A percentile compares a stretch with the other conserved stretches of the same genome.
These are phyloP conservation scores for Arctia plantaginis DNA, from an alignment of 2,888 invertebrate genomes.

Conservation along the genomic window DNA sequence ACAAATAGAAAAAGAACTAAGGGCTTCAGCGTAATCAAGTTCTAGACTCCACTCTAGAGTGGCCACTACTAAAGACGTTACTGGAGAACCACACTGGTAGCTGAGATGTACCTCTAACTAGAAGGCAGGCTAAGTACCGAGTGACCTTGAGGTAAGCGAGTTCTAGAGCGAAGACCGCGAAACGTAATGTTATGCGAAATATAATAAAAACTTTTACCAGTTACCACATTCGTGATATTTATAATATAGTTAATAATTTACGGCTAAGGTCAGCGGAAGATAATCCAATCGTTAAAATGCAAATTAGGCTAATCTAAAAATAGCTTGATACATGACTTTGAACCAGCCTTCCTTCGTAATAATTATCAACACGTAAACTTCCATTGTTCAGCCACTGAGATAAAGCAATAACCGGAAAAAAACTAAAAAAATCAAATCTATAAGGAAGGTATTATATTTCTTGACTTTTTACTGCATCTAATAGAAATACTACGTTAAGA, in stretches of 20 bases:
- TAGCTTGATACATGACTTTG: conserved; percentile 17
- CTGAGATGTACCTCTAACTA: neutral
- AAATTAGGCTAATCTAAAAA: conserved; percentile 26
- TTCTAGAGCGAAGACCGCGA: neutral
- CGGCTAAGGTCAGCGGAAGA: conserved; percentile 20
- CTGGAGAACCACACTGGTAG: neutral
- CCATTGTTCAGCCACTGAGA: conserved; percentile 17
- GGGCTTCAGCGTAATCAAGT: neutral
- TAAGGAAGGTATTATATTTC: neutral
- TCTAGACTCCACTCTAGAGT: too few species aligned
- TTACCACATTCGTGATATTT: neutral
- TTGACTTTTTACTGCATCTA: neutral
- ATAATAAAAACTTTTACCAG: neutral
- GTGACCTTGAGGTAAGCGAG: neutral
- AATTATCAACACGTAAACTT: conserved; percentile 20
- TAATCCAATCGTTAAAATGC: conserved; percentile 24
- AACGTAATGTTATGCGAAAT: neutral
- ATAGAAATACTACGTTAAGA: neutral
- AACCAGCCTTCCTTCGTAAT: conserved; percentile 20
- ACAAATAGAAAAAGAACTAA: neutral
- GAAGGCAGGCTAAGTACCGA: neutral
- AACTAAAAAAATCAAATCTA: conserved; percentile 4
- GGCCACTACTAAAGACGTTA: neutral
- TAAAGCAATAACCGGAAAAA: conserved; percentile 6
- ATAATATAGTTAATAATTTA: conserved; percentile 6